These are phyloP conservation scores for Apamea sordens DNA, from an alignment of 2,888 invertebrate species.

Conservation along the genomic window DNA sequence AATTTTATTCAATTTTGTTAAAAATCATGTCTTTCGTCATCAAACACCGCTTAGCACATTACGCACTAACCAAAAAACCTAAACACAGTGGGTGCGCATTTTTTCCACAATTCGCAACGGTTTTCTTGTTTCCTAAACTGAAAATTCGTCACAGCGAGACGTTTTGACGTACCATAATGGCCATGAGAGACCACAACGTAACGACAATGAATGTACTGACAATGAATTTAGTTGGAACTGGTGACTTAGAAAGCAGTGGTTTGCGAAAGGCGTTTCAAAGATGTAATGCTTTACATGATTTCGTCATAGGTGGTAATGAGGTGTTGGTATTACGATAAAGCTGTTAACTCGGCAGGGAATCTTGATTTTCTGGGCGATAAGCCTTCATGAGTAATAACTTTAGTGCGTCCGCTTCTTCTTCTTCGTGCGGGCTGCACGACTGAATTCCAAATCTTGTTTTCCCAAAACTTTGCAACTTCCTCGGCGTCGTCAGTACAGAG, in stretches of 20 bases:
- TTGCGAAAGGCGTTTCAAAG: slow-evolving; percentile 25
- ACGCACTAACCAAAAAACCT: background rate
- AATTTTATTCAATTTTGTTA: background rate
- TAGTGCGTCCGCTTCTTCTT: too few species aligned
- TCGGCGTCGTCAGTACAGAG: too few species aligned
- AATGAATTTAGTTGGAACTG: slow-evolving; percentile 43
- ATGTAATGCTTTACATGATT: background rate
- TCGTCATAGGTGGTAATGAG: background rate
- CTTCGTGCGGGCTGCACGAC: too few species aligned
- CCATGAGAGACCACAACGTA: slow-evolving; percentile 63
- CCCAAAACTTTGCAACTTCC: too few species aligned
- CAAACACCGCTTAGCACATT: slow-evolving; percentile 1
- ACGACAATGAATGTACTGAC: slow-evolving; percentile 58
- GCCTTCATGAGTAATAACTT: background rate
- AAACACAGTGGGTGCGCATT: slow-evolving; percentile 54
- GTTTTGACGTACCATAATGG: slow-evolving; percentile 58
- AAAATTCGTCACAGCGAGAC: slow-evolving; percentile 60
- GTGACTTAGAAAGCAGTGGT: slow-evolving; percentile 39
- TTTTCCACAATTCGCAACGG: slow-evolving; percentile 60
- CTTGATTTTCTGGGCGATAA: background rate
- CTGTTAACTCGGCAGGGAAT: background rate
- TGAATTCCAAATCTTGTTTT: too few species aligned
- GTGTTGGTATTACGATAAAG: background rate
- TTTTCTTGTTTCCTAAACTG: slow-evolving; percentile 65
- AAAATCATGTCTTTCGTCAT: too few species aligned